Percentiles rank a stretch among this genome's conserved stretches.
These are phyloP conservation scores for Luperina testacea DNA, from an alignment of 2,888 invertebrate species.

Conservation along the genomic window DNA sequence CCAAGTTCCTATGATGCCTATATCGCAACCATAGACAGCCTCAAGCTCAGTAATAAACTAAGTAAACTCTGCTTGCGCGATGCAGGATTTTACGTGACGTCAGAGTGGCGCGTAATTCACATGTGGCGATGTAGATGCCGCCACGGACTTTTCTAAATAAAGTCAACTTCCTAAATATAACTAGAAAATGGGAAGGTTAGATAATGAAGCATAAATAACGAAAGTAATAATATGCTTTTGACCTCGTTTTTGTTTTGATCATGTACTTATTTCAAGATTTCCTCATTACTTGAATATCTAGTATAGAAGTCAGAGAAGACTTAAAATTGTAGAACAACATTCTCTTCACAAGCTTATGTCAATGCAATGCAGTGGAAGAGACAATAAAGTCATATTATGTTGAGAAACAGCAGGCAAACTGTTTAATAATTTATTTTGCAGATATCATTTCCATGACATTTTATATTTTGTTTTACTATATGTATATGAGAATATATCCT, in stretches of 20 bases:
- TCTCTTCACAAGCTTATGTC: neutral
- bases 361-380: neutral
- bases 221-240: neutral
- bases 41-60: neutral
- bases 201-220: neutral
- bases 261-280: neutral
- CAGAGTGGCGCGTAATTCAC: no score
- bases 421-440: neutral
- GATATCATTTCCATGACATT: conserved; percentile 28
- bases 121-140: neutral
- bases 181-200: neutral
- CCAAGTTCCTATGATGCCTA: neutral
- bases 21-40: neutral
- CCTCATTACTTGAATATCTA: neutral
- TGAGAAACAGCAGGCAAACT: neutral
- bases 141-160: neutral
- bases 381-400: neutral
- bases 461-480: conserved; percentile 35
- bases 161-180: neutral
- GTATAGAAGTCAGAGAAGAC: no score
- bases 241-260: neutral
- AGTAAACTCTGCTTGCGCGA: neutral
- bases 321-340: neutral
- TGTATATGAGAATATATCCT: neutral
- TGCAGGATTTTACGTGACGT: neutral